Evolutionary conservation across 2,113 vertebrate species (phyloP).

Genomic region (Sterrhoptilus dennistouni): DNA sequence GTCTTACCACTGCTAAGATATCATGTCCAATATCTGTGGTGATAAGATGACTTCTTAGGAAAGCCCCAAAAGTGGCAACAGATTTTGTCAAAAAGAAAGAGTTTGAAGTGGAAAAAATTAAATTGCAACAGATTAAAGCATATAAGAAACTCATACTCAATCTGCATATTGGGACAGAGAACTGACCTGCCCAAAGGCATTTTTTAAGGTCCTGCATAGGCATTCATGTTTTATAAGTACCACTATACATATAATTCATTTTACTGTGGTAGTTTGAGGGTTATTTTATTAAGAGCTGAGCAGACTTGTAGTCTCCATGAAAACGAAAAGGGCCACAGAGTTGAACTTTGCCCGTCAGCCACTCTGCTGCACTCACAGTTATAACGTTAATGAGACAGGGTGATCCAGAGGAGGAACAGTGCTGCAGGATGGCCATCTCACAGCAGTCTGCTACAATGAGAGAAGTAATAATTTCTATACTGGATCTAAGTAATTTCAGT

Average conservation of each 20-base stretch:
- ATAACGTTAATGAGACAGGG: conserved; percentile 24
- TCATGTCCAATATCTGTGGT: not conserved
- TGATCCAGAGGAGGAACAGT: conserved; percentile 29
- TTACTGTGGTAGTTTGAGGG: not conserved
- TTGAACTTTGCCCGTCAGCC: not conserved
- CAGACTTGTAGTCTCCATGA: conserved; percentile 17
- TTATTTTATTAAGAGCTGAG: conserved; percentile 27
- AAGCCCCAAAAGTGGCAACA: not conserved
- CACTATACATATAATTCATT: not conserved
- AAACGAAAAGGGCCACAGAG: not conserved
- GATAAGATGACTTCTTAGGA: not conserved
- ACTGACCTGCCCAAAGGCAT: not conserved
- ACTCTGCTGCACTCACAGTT: not conserved
- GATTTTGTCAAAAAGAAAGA: not conserved
- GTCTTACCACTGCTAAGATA: not conserved
- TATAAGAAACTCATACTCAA: not conserved
- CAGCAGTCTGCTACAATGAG: not conserved
- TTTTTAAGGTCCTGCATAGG: not conserved
- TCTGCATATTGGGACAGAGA: not conserved
- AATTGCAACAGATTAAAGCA: not conserved
- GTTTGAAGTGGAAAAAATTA: not conserved
- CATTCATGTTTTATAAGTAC: not conserved
- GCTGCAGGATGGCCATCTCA: not conserved
- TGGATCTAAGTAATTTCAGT: not conserved
- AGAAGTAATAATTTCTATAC: not conserved